A percentile compares a stretch with the other conserved stretches of the same genome.
phyloP scores from a whole-genome alignment of 2,888 invertebrate genomes.

The Protula sp. region DNA sequence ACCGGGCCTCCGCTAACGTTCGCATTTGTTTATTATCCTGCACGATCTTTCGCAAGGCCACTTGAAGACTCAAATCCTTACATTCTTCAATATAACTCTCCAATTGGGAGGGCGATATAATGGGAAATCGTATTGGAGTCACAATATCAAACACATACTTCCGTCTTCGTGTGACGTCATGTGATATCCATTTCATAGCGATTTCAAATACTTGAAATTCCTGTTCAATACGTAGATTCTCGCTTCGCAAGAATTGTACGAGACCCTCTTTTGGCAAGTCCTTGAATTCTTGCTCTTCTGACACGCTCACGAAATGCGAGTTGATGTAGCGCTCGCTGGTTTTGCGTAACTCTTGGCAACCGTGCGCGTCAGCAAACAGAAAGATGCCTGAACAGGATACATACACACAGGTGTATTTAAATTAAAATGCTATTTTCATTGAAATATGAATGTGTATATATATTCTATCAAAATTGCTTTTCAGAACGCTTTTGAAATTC shows the following conservation, averaged over 20 bases:
- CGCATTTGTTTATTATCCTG: slow-evolving; percentile 25
- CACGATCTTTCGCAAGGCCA: slow-evolving; percentile 62
- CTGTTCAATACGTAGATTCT: slow-evolving; percentile 78
- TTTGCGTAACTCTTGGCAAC: slow-evolving; percentile 70
- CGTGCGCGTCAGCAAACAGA: slow-evolving; percentile 82
- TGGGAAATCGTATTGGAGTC: slow-evolving; percentile 72
- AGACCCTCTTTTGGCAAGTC: slow-evolving; percentile 75
- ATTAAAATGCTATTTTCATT: too few relatives aligned
- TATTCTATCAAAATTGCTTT: too few relatives aligned
- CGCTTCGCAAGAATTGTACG: slow-evolving; percentile 73
- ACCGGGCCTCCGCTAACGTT: neutral
- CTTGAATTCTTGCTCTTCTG: slow-evolving; percentile 76
- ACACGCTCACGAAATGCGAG: slow-evolving; percentile 76
- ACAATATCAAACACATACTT: slow-evolving; percentile 82
- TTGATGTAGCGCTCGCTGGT: slow-evolving; percentile 77
- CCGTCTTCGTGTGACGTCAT: slow-evolving; percentile 71
- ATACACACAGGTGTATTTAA: neutral
- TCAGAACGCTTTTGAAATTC: too few relatives aligned
- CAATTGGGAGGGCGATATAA: slow-evolving; percentile 74
- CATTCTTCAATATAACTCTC: slow-evolving; percentile 73
- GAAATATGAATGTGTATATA: too few relatives aligned
- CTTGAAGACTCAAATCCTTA: slow-evolving; percentile 71
- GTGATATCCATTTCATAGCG: slow-evolving; percentile 80
- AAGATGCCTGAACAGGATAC: slow-evolving; percentile 37
- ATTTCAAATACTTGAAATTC: slow-evolving; percentile 69